Evolutionary conservation across 2,113 vertebrate species (phyloP).

Genomic region (Oreochromis niloticus): DNA sequence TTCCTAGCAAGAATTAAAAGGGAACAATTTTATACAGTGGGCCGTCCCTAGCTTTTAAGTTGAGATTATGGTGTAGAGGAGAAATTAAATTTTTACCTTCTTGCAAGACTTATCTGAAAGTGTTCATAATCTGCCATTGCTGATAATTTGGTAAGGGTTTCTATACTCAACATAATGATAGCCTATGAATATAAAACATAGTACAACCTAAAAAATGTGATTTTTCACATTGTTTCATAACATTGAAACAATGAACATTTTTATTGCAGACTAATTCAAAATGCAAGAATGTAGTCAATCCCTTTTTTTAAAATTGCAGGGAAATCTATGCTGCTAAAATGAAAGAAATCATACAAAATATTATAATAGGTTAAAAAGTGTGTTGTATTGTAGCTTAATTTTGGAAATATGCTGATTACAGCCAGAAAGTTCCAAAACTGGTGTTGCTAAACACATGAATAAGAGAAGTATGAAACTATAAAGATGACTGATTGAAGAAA

Average conservation of each 20-base stretch:
- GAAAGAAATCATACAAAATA: not conserved
- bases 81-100: not conserved
- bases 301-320: not conserved
- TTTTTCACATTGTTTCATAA: not conserved
- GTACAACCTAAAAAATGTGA: not conserved
- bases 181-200: not conserved
- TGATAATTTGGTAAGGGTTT: not conserved
- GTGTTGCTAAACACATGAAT: not conserved
- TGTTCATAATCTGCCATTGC: not conserved
- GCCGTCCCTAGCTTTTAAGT: not conserved
- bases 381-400: not conserved
- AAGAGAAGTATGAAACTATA: not conserved
- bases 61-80: not conserved
- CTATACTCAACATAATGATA: not conserved
- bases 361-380: not conserved
- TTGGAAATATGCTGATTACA: not conserved
- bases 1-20: slow-evolving; percentile 11
- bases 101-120: not conserved
- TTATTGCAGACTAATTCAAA: not conserved
- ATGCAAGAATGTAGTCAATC: not conserved
- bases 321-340: not conserved
- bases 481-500: not conserved
- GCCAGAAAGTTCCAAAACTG: not conserved
- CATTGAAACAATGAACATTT: not conserved
- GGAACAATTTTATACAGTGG: not conserved